phyloP scores from a whole-genome alignment of 2,113 vertebrate species.

The Phoxinus phoxinus region DNA sequence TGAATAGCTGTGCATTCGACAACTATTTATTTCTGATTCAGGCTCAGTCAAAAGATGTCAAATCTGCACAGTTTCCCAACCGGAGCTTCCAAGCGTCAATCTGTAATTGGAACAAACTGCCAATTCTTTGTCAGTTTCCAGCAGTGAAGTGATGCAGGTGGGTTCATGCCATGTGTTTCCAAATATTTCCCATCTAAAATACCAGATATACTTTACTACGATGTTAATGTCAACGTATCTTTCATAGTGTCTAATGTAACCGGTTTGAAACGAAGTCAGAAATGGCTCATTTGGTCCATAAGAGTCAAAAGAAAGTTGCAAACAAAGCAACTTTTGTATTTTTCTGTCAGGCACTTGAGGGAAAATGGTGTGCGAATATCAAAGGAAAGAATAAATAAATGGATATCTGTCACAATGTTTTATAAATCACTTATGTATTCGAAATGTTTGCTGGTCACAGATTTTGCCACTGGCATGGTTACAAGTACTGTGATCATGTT shows the following conservation, averaged over 20 bases:
- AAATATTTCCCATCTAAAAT: background rate
- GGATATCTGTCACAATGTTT: background rate
- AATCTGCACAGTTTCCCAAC: too few relatives aligned
- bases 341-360: background rate
- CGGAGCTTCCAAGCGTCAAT: conserved; percentile 55
- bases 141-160: conserved; percentile 83
- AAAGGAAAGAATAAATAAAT: too few relatives aligned
- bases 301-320: background rate
- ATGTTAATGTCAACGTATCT: background rate
- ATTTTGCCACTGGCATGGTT: background rate
- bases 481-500: too few relatives aligned
- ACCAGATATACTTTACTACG: background rate
- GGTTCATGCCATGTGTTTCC: background rate
- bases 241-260: too few relatives aligned
- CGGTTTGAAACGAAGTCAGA: background rate
- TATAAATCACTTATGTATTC: background rate
- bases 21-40: background rate
- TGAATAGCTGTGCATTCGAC: background rate
- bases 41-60: too few relatives aligned
- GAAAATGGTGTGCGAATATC: too few relatives aligned
- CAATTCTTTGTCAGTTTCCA: conserved; percentile 72
- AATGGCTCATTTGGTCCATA: background rate
- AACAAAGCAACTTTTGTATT: background rate
- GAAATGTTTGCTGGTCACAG: background rate
- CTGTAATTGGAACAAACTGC: conserved; percentile 74